phyloP scores from a whole-genome alignment of 2,888 invertebrate genomes.

The Phaedon cochleariae region DNA sequence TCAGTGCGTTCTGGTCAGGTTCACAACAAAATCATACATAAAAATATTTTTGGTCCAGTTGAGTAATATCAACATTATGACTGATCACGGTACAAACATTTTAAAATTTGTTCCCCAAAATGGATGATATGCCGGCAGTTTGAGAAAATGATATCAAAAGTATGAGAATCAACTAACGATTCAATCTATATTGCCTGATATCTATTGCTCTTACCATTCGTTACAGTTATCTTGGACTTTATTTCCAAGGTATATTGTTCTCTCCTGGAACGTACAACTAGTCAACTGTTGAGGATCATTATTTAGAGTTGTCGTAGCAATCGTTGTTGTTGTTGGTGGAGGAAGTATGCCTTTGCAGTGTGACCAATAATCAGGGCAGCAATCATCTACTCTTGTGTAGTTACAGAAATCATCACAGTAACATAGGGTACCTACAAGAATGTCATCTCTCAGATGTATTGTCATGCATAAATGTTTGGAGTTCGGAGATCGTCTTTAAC shows the following conservation, averaged over 20 bases:
- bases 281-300: constrained; percentile 34
- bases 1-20: too few species aligned
- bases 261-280: constrained; percentile 63
- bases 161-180: too few species aligned
- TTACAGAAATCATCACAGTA: constrained; percentile 96
- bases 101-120: too few species aligned
- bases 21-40: too few species aligned
- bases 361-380: constrained; percentile 90
- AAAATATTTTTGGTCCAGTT: too few species aligned
- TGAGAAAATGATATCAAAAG: too few species aligned
- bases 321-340: constrained; percentile 32
- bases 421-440: constrained; percentile 78
- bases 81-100: too few species aligned
- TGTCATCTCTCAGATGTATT: too few species aligned
- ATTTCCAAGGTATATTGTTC: constrained; percentile 61
- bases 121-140: too few species aligned
- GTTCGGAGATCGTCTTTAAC: too few species aligned
- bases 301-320: constrained; percentile 34
- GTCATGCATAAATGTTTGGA: too few species aligned
- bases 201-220: constrained; percentile 67
- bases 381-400: constrained; percentile 77
- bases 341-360: constrained; percentile 67
- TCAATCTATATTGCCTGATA: neutral
- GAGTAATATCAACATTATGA: too few species aligned
- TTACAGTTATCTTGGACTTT: constrained; percentile 75